A percentile compares a stretch with the other conserved stretches of the same genome.
phyloP scores from a whole-genome alignment of 2,113 vertebrate genomes.

The Sigmodon hispidus region DNA sequence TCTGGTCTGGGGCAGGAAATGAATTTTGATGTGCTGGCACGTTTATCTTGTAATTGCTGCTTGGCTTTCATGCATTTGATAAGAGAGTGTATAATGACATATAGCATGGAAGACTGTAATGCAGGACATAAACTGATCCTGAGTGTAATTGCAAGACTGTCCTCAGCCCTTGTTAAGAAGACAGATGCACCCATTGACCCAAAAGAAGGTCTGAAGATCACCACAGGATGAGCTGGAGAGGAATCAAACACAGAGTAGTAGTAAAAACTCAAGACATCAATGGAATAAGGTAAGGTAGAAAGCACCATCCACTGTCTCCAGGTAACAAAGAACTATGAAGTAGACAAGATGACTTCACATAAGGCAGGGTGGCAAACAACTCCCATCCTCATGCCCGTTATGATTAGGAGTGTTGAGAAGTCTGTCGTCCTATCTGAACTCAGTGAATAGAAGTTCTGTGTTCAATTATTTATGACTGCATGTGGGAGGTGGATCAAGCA shows the following conservation, averaged over 20 bases:
- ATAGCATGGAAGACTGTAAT: neutral
- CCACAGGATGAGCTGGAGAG: neutral
- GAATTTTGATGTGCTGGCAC: conserved; percentile 53
- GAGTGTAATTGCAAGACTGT: neutral
- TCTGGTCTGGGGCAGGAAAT: conserved; percentile 71
- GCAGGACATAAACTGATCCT: neutral
- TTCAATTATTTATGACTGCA: neutral
- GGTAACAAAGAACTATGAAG: neutral
- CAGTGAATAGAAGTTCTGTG: neutral
- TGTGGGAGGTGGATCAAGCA: neutral
- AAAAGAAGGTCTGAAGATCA: neutral
- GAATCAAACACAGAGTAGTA: neutral
- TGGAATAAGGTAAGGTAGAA: neutral
- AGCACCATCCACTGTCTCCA: neutral
- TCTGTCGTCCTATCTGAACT: neutral
- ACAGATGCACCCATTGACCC: neutral
- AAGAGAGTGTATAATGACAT: neutral
- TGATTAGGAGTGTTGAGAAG: neutral
- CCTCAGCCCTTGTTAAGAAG: neutral
- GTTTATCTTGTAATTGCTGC: conserved; percentile 17
- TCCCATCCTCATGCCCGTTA: neutral
- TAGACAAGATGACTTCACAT: no score
- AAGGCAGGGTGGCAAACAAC: neutral
- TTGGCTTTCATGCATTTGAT: conserved; percentile 52
- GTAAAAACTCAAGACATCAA: neutral